These are phyloP conservation scores for Cancer borealis DNA, from an alignment of 2,888 invertebrate genomes.

Conservation along the genomic window DNA sequence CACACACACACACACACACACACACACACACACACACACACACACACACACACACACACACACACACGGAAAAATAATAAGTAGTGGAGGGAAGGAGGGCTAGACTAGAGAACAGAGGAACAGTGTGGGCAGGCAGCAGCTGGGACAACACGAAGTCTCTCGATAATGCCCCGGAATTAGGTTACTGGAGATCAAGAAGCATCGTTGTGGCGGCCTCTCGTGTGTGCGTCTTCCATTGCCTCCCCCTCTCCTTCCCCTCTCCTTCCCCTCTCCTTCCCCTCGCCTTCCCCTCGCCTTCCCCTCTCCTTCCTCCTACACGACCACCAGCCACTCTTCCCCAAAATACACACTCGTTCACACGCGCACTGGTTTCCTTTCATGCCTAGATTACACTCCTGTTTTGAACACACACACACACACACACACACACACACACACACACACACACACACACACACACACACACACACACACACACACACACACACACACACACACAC, in stretches of 20 bases:
- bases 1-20: neutral
- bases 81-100: neutral
- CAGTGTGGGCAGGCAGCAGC: neutral
- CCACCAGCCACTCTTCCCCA: neutral
- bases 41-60: neutral
- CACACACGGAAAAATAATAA: neutral
- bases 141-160: neutral
- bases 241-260: neutral
- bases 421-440: too few species aligned
- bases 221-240: neutral
- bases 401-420: too few species aligned
- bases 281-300: neutral
- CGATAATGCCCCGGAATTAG: slow-evolving; percentile 24
- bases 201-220: neutral
- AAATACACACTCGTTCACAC: neutral
- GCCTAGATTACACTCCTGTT: neutral
- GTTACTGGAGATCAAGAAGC: slow-evolving; percentile 15
- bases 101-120: neutral
- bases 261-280: neutral
- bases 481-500: too few species aligned
- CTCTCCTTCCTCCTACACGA: neutral
- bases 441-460: too few species aligned
- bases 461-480: too few species aligned
- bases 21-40: neutral
- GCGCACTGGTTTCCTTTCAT: neutral